Base-by-base conservation (phyloP, 1,140 invertebrate genomes). In the Brachionus plicatilis region DNA sequence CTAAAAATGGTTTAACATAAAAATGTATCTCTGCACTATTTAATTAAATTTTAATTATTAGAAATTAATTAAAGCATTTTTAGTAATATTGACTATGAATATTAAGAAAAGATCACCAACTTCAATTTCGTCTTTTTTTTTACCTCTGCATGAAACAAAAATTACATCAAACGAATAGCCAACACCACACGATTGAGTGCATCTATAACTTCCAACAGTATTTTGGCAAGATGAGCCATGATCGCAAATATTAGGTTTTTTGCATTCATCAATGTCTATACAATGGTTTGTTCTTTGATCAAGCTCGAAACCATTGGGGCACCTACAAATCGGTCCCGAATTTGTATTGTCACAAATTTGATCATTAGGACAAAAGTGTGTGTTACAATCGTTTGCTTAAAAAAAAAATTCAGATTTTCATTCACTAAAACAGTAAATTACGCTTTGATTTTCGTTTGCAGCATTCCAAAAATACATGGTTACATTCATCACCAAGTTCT, bases 181-280 rank as follows among this genome's bases (percentile, higher is more conserved):
- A 56, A 47, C n/a, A 7, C 45, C 68, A 47, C 83, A 84, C 45
- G 45, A 65, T 75, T 41, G 17, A 37, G 60, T 76, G 65, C 83
- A 84, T 27, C 27, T 43, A 82, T 86, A 90, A 7, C 87, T 88
- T 8, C 89, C 89, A 0, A 87, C 50, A 6, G 86, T 88, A 86
- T 90, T 90, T 78, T 88, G 88, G 86, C 90, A 90, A 9, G 86
- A 85, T 84, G 88, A 86, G 2, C 86, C 86, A 17, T 85, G 29
- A 14, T 86, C 84, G 85, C 91, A 92, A 33, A 87, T 87, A 86
- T 91, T 88, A 41, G 86, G 87, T 37, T 88, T 88, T 82, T 88
- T 86, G 87, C 91, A 92, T 85, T 92, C 91, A 86, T 92, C 89
- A 29, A 92, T 87, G 87, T 92, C 91, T 12, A 86, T 85, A 76